Base-by-base conservation (phyloP, 2,797 vertebrate genomes). In the Lates japonicus region DNA sequence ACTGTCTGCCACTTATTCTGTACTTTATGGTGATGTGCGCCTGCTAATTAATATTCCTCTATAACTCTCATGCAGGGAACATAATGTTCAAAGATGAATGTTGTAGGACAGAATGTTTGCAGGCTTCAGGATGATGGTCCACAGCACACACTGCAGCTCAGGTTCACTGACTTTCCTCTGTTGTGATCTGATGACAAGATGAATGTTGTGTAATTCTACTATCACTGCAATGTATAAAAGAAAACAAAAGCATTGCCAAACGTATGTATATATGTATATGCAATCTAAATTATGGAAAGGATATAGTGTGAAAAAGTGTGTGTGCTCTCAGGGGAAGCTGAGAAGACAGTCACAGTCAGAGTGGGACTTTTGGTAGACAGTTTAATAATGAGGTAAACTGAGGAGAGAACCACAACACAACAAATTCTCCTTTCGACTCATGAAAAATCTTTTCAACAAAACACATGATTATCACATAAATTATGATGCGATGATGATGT, bases 371-470 rank as follows among this genome's bases (percentile, higher is more conserved):
- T 25, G 17, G 25, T 12, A 13, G 70, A 67, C 64, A 59, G 6
- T 49, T 74, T 58, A 74, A 70, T 74, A 61, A 70, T 7, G 25
- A 70, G 25, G 49, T 51, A 60, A 85, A 65, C 5, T 0, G 46
- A 74, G 52, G 39, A 63, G 52, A 57, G 57, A 69, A 52, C 10
- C 14, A 7, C 1, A 0, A 37, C 49, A 33, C 49, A 25, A 22
- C 16, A 39, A 17, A 54, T 60, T 33, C 19, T 35, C 25, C 49
- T 62, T 54, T 37, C 2, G 5, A 55, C 39, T 68, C 35, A 2
- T 12, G n/a, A 64, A 16, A 3, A 16, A 11, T 64, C 19, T 17
- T 4, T 46, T n/a, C n/a, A n/a, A n/a, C n/a, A n/a, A n/a, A n/a
- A n/a, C n/a, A n/a, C n/a, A n/a, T n/a, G n/a, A n/a, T n/a, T n/a